A percentile compares a stretch with the other conserved stretches of the same genome.
Evolutionary conservation across 1,140 invertebrate species (phyloP).

Genomic region (Drosophila nannoptera): DNA sequence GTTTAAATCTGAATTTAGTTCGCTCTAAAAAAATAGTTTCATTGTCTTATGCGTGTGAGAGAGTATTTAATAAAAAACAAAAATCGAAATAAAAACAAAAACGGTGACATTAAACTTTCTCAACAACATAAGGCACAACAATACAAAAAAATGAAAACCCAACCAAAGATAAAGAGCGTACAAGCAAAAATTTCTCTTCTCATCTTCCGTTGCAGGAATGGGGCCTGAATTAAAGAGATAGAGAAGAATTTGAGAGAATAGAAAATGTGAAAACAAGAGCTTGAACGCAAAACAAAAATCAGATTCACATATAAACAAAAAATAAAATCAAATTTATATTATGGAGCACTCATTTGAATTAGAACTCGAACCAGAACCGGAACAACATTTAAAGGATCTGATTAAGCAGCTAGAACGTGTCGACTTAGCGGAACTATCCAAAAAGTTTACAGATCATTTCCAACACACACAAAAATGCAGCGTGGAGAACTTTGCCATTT

Average conservation of each 20-base stretch:
- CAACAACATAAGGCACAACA: conserved; percentile 23
- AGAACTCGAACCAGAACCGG: conserved; percentile 34
- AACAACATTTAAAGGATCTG: conserved; percentile 44
- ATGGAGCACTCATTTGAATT: conserved; percentile 13
- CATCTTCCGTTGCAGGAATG: conserved; percentile 73
- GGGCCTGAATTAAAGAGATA: conserved; percentile 38
- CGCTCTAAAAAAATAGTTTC: conserved; percentile 5
- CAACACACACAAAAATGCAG: neutral
- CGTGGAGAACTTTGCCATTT: conserved; percentile 71
- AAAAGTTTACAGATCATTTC: conserved; percentile 43
- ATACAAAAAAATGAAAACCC: conserved; percentile 24
- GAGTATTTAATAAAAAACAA: conserved; percentile 17
- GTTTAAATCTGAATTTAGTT: conserved; percentile 25
- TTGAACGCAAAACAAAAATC: conserved; percentile 25
- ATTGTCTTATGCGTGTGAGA: conserved; percentile 20
- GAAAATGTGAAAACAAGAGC: conserved; percentile 34
- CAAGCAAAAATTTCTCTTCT: conserved; percentile 74
- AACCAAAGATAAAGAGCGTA: conserved; percentile 59
- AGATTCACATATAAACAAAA: conserved; percentile 7
- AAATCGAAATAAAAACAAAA: conserved; percentile 17
- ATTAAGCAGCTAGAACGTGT: conserved; percentile 42
- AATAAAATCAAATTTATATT: neutral
- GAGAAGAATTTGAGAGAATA: conserved; percentile 22
- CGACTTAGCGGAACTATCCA: conserved; percentile 32
- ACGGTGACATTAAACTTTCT: conserved; percentile 11